Percentiles rank a stretch among this genome's conserved stretches.
phyloP scores from a whole-genome alignment of 37 sponge, comb jelly and placozoan genomes.

The Beroe forskalii region DNA sequence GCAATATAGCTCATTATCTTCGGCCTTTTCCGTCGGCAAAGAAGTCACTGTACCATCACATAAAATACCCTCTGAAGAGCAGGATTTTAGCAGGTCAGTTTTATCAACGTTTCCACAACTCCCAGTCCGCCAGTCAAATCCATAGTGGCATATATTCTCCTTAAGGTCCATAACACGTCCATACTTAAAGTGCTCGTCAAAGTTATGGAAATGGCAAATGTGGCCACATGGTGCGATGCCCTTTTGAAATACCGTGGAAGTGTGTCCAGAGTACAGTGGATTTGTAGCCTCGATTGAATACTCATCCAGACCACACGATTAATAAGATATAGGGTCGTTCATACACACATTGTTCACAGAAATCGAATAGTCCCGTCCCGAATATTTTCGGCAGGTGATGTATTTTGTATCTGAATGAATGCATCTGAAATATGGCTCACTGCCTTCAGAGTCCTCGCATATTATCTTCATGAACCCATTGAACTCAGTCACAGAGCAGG shows the following conservation, averaged over 20 bases:
- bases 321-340: not conserved
- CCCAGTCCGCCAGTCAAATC: too few species aligned
- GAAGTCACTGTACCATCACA: not conserved
- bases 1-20: not conserved
- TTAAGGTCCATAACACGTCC: too few species aligned
- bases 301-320: not conserved
- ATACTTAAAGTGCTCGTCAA: too few species aligned
- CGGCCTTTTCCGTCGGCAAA: too few species aligned
- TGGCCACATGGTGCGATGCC: not conserved
- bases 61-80: not conserved
- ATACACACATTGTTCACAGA: not conserved
- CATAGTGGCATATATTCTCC: too few species aligned
- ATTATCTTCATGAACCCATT: not conserved
- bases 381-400: not conserved
- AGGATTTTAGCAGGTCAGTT: too few species aligned
- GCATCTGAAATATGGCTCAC: not conserved
- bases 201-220: not conserved
- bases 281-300: too few species aligned
- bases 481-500: not conserved
- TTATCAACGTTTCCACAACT: too few species aligned
- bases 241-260: too few species aligned
- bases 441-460: not conserved
- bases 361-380: not conserved
- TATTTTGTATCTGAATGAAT: not conserved
- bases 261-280: too few species aligned